phyloP scores from a whole-genome alignment of 2,888 invertebrate genomes.

The Drosophila basisetae region DNA sequence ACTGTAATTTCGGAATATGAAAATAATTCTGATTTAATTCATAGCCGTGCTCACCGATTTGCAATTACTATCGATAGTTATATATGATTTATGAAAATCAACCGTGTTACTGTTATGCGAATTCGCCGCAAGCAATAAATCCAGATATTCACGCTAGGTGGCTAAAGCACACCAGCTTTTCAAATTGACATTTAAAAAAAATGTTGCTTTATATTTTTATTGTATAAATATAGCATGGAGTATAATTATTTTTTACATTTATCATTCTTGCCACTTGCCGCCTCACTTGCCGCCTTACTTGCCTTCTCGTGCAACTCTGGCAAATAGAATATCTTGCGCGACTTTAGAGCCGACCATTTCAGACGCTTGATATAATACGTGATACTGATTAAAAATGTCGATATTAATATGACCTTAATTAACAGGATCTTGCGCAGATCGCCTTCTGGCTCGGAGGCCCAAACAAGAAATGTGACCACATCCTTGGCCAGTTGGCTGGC shows the following conservation, averaged over 20 bases:
- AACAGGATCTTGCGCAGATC: slow-evolving; percentile 93
- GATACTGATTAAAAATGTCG: slow-evolving; percentile 87
- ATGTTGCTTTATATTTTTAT: background rate
- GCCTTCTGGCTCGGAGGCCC: slow-evolving; percentile 96
- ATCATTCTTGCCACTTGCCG: background rate
- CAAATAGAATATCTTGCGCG: slow-evolving; percentile 92
- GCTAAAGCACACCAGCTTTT: background rate
- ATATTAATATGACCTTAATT: slow-evolving; percentile 90
- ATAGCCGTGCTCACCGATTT: background rate
- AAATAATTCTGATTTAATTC: background rate
- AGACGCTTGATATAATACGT: slow-evolving; percentile 93
- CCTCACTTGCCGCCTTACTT: slow-evolving; percentile 5
- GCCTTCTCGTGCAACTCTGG: slow-evolving; percentile 85
- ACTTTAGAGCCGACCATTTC: slow-evolving; percentile 93
- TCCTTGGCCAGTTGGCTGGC: slow-evolving; percentile 99
- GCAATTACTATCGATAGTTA: background rate
- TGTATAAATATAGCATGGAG: background rate
- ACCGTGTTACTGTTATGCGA: background rate
- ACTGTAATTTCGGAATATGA: background rate
- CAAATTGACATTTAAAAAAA: background rate
- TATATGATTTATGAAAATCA: background rate
- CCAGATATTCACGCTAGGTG: background rate
- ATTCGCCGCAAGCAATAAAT: background rate
- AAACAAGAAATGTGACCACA: slow-evolving; percentile 95
- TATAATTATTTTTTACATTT: slow-evolving; percentile 18